Conservation (phyloP, 2,888 invertebrate genomes). For the Amblyjoppa fuscipennis region DNA sequence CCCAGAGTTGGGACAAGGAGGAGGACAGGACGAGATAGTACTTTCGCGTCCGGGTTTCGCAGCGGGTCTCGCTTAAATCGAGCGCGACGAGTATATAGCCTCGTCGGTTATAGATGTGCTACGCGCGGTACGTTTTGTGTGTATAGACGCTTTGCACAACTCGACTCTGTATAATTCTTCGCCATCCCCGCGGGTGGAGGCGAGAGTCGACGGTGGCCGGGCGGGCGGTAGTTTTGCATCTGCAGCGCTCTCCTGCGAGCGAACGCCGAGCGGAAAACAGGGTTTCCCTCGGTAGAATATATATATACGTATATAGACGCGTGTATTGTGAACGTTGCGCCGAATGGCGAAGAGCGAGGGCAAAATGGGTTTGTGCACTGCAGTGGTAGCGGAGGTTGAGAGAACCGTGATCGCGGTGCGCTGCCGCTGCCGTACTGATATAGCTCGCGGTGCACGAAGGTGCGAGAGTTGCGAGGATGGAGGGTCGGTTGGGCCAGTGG, state of each 20-base stretch:
- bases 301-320: constrained; percentile 21
- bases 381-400: constrained; percentile 7
- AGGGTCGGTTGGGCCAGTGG: constrained; percentile 71
- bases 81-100: constrained; percentile 72
- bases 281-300: constrained; percentile 52
- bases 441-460: constrained; percentile 1
- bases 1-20: neutral
- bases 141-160: constrained; percentile 49
- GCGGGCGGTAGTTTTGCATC: constrained; percentile 71
- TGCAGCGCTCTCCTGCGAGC: constrained; percentile 60
- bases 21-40: constrained; percentile 10
- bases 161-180: constrained; percentile 76
- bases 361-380: constrained; percentile 16
- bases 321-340: constrained; percentile 59
- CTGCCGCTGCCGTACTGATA: constrained; percentile 7
- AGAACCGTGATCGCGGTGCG: constrained; percentile 25
- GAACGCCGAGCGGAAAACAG: constrained; percentile 72
- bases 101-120: constrained; percentile 41
- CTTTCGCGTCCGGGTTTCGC: constrained; percentile 42
- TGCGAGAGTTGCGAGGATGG: constrained; percentile 13
- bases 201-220: constrained; percentile 5
- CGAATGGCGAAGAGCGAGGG: constrained; percentile 49
- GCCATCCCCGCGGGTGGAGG: constrained; percentile 60
- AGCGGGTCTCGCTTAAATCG: constrained; percentile 70
- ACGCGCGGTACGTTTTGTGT: constrained; percentile 9